These are phyloP conservation scores for Pentalonia nigronervosa DNA, from an alignment of 1,140 invertebrate species.

Conservation along the genomic window DNA sequence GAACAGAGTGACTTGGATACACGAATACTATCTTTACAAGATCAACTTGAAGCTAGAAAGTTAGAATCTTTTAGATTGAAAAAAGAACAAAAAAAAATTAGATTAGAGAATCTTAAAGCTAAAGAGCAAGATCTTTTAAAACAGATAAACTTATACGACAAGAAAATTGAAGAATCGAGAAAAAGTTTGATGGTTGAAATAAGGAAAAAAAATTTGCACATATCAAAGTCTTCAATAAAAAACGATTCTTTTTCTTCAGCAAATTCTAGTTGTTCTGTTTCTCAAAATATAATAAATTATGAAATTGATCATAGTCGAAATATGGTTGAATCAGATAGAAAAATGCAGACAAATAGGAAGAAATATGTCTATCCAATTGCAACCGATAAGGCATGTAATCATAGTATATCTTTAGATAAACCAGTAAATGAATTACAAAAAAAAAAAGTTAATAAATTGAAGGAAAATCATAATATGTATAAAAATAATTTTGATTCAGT, in stretches of 20 bases:
- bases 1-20: conserved; percentile 67
- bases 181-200: conserved; percentile 26
- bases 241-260: background rate
- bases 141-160: conserved; percentile 64
- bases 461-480: background rate
- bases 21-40: conserved; percentile 65
- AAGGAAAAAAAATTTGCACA: conserved; percentile 3
- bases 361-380: background rate
- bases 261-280: background rate
- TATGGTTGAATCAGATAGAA: background rate
- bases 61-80: conserved; percentile 66
- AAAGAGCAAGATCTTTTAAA: conserved; percentile 67
- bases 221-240: background rate
- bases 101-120: conserved; percentile 65
- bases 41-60: conserved; percentile 65
- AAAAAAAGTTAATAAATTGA: background rate
- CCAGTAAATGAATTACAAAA: background rate
- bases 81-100: conserved; percentile 64
- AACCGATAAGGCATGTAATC: background rate
- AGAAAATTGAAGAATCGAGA: conserved; percentile 54
- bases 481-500: background rate
- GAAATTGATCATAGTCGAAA: background rate
- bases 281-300: background rate
- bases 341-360: background rate
- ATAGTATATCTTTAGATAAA: background rate